phyloP scores from a whole-genome alignment of 1,140 invertebrate genomes.

The Plutomurus gul region DNA sequence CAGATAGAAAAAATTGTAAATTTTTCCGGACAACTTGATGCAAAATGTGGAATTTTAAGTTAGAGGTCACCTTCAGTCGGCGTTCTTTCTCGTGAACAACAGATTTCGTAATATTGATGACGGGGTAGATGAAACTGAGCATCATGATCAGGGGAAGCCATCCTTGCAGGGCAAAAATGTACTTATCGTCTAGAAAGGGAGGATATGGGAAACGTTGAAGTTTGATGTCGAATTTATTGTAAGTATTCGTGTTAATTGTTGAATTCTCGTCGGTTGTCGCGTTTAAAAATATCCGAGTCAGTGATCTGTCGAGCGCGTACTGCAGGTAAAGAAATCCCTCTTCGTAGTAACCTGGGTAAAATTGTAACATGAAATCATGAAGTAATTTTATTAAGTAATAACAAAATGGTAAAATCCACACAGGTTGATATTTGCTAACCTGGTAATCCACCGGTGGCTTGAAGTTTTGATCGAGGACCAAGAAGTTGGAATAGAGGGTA shows the following conservation, averaged over 20 bases:
- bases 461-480: slow-evolving; percentile 66
- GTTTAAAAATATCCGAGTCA: slow-evolving; percentile 60
- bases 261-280: slow-evolving; percentile 54
- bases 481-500: slow-evolving; percentile 71
- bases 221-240: slow-evolving; percentile 42
- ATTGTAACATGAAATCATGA: neutral
- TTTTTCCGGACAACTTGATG: neutral
- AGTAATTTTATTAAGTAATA: neutral
- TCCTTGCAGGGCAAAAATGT: slow-evolving; percentile 68
- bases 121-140: slow-evolving; percentile 76
- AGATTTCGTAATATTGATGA: slow-evolving; percentile 75
- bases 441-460: slow-evolving; percentile 66
- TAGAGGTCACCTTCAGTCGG: slow-evolving; percentile 59
- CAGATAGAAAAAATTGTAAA: neutral
- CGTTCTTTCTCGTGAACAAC: slow-evolving; percentile 65
- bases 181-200: slow-evolving; percentile 70
- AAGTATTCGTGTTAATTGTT: slow-evolving; percentile 11
- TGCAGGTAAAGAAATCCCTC: slow-evolving; percentile 74
- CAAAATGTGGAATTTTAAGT: neutral
- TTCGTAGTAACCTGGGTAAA: slow-evolving; percentile 65
- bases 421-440: slow-evolving; percentile 58
- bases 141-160: slow-evolving; percentile 78
- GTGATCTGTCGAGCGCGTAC: slow-evolving; percentile 65
- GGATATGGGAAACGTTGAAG: slow-evolving; percentile 77
- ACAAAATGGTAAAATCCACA: neutral